These are phyloP conservation scores for Leptodactylus fuscus DNA, from an alignment of 2,113 vertebrate genomes.

Conservation along the genomic window DNA sequence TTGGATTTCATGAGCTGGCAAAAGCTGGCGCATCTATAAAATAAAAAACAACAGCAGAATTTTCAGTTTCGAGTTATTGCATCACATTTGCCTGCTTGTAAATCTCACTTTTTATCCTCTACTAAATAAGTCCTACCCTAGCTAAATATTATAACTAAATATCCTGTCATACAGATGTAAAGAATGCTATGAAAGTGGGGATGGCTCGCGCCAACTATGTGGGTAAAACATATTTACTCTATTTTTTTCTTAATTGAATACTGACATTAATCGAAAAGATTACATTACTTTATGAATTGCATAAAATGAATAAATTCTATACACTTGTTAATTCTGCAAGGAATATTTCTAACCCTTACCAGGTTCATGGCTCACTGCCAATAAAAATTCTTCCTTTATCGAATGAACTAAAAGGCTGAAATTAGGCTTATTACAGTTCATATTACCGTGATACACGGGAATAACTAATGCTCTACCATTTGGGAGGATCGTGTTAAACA, in stretches of 20 bases:
- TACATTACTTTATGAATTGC: not conserved
- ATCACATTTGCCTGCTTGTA: not conserved
- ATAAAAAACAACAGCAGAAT: not conserved
- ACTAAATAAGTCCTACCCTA: not conserved
- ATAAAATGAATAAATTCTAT: not conserved
- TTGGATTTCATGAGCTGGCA: constrained; percentile 65
- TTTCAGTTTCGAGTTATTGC: not conserved
- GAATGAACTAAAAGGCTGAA: not conserved
- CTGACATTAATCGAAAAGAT: not conserved
- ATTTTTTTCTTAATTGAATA: not conserved
- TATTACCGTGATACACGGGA: no score
- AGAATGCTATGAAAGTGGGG: not conserved
- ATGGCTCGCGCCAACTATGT: not conserved
- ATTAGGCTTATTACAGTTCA: no score
- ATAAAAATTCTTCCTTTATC: not conserved
- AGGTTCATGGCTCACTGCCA: no score
- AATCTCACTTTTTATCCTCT: not conserved
- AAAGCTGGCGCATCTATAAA: constrained; percentile 62
- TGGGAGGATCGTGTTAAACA: no score
- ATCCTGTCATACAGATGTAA: not conserved
- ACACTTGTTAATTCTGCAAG: no score
- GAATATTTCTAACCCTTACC: not conserved
- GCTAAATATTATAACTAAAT: not conserved
- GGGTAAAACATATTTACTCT: not conserved
- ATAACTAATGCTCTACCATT: no score